Percentiles rank a stretch among this genome's conserved stretches.
These are phyloP conservation scores for Panonychus citri DNA, from an alignment of 1,140 invertebrate genomes.

Conservation along the genomic window DNA sequence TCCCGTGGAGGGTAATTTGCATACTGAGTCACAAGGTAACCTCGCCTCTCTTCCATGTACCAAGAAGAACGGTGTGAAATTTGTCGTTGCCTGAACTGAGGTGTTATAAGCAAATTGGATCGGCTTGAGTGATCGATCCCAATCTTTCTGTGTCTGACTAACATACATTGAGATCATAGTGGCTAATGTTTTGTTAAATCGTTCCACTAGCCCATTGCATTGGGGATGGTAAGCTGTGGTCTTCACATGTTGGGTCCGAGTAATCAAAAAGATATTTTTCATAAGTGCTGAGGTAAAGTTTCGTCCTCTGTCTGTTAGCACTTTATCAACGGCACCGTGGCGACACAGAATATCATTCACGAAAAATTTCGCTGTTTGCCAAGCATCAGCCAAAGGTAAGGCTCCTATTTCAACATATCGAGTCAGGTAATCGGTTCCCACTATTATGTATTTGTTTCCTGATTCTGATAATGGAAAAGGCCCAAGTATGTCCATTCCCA, in stretches of 20 bases:
- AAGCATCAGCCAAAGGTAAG: slow-evolving; percentile 1
- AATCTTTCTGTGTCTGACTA: slow-evolving; percentile 11
- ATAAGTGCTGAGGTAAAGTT: slow-evolving; percentile 1
- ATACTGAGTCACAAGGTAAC: neutral
- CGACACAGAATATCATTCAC: slow-evolving; percentile 18
- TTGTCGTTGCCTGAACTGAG: neutral
- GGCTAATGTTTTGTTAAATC: slow-evolving; percentile 15
- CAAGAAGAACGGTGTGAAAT: slow-evolving; percentile 12
- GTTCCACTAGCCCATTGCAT: slow-evolving; percentile 14
- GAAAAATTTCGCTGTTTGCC: slow-evolving; percentile 12
- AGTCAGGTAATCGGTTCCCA: slow-evolving; percentile 16
- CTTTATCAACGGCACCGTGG: slow-evolving; percentile 17
- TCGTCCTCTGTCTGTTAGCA: slow-evolving; percentile 15
- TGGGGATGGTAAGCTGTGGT: slow-evolving; percentile 13
- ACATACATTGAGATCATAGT: slow-evolving; percentile 17
- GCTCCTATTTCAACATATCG: slow-evolving; percentile 14
- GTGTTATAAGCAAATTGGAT: slow-evolving; percentile 15
- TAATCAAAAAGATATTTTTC: neutral
- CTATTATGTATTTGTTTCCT: slow-evolving; percentile 16
- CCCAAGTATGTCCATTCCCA: slow-evolving; percentile 17
- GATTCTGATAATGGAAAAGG: slow-evolving; percentile 10
- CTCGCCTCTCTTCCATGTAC: slow-evolving; percentile 16
- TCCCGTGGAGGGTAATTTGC: neutral
- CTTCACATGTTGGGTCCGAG: slow-evolving; percentile 10
- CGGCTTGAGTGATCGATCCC: slow-evolving; percentile 13